Percentiles rank a stretch among this genome's conserved stretches.
phyloP scores from a whole-genome alignment of 2,888 invertebrate species.

The Trichogramma evanescens region DNA sequence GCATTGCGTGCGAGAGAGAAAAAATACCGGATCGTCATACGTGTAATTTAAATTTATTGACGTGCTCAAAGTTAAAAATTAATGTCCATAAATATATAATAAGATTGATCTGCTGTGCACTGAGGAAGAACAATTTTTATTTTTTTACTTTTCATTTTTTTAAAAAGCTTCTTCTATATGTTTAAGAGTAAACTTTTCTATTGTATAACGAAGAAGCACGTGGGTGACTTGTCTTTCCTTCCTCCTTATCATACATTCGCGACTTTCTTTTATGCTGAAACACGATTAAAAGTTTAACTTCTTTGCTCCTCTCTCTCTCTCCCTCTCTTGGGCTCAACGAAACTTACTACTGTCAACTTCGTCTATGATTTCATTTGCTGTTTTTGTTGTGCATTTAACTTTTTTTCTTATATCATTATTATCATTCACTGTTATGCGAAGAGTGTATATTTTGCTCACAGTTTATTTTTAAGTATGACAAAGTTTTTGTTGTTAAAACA shows the following conservation, averaged over 20 bases:
- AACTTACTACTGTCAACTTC: background rate
- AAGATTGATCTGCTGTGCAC: no score
- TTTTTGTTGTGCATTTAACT: slow-evolving; percentile 13
- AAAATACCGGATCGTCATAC: no score
- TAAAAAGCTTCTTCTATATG: no score
- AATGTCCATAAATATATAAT: no score
- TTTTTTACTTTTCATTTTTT: no score
- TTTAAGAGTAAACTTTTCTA: slow-evolving; percentile 9
- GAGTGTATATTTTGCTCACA: background rate
- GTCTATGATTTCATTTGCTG: slow-evolving; percentile 14
- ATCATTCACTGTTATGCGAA: background rate
- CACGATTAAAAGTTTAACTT: slow-evolving; percentile 18
- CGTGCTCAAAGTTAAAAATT: no score
- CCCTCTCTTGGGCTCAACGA: background rate
- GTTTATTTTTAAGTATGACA: background rate
- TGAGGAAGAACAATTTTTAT: no score
- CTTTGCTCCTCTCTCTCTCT: background rate
- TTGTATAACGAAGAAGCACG: background rate
- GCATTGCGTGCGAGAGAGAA: no score
- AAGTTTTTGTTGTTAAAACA: background rate
- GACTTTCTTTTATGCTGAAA: slow-evolving; percentile 18
- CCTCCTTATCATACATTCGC: slow-evolving; percentile 11
- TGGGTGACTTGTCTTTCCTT: background rate
- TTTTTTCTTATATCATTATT: background rate
- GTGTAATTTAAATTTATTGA: no score